Evolutionary conservation across 1,140 invertebrate species (phyloP), one percentile per base, ranked within the genome.

Genomic region (Pachyrhynchus sulphureomaculatus): DNA sequence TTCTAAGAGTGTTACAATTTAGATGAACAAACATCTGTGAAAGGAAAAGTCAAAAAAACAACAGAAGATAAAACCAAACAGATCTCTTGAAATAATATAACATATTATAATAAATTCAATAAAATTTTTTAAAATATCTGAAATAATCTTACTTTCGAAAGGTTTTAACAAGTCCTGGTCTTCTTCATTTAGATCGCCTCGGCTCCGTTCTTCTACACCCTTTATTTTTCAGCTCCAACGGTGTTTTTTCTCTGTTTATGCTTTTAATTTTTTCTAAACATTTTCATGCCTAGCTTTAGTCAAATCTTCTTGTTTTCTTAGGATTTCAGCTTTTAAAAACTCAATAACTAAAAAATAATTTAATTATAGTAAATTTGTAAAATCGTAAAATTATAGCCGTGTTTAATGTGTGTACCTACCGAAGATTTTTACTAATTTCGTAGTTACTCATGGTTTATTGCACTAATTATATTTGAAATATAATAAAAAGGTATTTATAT

Each of bases 271-370:
- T 75, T 51, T 65, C 53, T n/a, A n/a, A 59, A 76, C 76, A 75
- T 76, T 79, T 63, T 64, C 67, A 51, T 68, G 70, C 77, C 86
- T 90, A 2, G 83, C 83, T 68, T 85, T 80, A 37, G 81, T 80
- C 2, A 90, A 82, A 77, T 92, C 89, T 70, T 86, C 82, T 75
- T 91, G 86, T 73, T 92, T 93, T 44, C 26, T 6, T 29, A 29
- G 5, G 12, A 29, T 29, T 29, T 29, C 26, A 2, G 26, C 26
- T 29, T 29, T 29, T 29, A 29, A 10, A 29, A 10, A 10, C 26
- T 29, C 5, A 29, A 10, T 10, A 29, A 29, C 26, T 29, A 29
- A 6, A 29, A 29, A 9, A 29, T 29, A 9, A 3, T 9, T 9
- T 9, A 29, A 29, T 29, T 29, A 29, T 29, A 29, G 26, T 3